Base-by-base conservation (phyloP, 2,113 vertebrate genomes). In the Myxocyprinus asiaticus region DNA sequence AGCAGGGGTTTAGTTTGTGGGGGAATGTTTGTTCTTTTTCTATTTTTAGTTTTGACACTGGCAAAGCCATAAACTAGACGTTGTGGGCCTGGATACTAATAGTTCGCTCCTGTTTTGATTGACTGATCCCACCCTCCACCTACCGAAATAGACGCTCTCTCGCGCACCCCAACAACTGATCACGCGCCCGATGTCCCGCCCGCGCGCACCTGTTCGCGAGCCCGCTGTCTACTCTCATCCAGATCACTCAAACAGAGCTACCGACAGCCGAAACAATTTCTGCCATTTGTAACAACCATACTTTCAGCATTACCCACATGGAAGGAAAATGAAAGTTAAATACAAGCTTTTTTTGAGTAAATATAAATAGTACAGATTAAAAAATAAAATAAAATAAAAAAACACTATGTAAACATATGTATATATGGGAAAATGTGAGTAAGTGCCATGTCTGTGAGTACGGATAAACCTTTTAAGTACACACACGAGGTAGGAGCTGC, bases 101-200 rank as follows among this genome's bases (percentile, higher is more conserved):
- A 47, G 22, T 64, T 15, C 4, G 76, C 4, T 42, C 69, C 73
- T 22, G 59, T 4, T 59, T 67, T 48, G 50, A 51, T 12, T 66
- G 58, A 56, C 47, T 76, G 62, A 68, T 56, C 33, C 76, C 78
- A 55, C 61, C 73, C 71, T 76, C 66, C 67, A 83, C 71, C 77
- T 85, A 91, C 92, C 82, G 90, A 94, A 93, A 94, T 93, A 94
- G 92, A 90, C 77, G 43, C 50, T n/a, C 9, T 33, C 12, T 70
- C 15, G 44, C 65, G 61, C 43, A 14, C n/a, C 63, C 81, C 79
- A 81, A 89, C 92, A 92, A 89, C 91, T 92, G 91, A 33, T 33
- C 22, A 33, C 22, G 22, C 22, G 22, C 22, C 22, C 22, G 22
- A 90, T 91, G 91, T 93, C 86, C 79, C 78, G 77, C 87, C 84